Evolutionary conservation across 1,140 invertebrate genomes (phyloP).

Genomic region (Apis mellifera): Amel_HAv3.1 CM009931.2:18947001-18947500

Average conservation of each 20-base stretch:
- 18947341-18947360: not conserved
- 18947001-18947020: no score
- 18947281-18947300: not conserved
- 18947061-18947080: no score
- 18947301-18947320: not conserved
- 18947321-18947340: no score
- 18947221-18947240: not conserved
- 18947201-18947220: no score
- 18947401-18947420: not conserved
- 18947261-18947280: not conserved
- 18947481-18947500: not conserved
- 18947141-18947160: no score
- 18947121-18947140: no score
- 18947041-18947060: no score
- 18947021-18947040: no score
- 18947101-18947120: no score
- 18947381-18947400: not conserved
- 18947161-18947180: no score
- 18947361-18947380: not conserved
- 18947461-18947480: not conserved
- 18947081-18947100: no score
- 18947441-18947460: not conserved
- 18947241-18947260: not conserved
- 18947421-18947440: conserved; percentile 1
- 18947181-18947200: no score